These are phyloP conservation scores for Brenthis hecate DNA, from an alignment of 2,888 invertebrate genomes.

Conservation along the genomic window DNA sequence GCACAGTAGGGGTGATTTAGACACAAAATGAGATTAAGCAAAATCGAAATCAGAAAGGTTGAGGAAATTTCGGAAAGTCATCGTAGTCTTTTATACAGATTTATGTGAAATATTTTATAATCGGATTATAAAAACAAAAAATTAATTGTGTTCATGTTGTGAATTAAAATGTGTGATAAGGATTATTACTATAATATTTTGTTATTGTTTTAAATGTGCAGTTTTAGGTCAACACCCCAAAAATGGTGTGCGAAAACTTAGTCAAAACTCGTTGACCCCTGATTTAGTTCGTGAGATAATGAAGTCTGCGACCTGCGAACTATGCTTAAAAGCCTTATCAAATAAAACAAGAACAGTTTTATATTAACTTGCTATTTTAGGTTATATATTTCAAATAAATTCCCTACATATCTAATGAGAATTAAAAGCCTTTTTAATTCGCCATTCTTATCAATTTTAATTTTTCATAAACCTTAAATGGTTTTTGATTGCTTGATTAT, in stretches of 20 bases:
- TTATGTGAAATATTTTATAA: slow-evolving; percentile 1
- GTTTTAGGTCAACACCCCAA: slow-evolving; percentile 34
- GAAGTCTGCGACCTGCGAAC: slow-evolving; percentile 46
- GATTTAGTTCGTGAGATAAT: slow-evolving; percentile 65
- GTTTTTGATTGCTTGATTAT: too few relatives aligned
- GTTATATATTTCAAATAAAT: slow-evolving; percentile 25
- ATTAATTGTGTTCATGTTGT: too few relatives aligned
- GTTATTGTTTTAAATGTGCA: background rate
- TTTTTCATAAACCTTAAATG: slow-evolving; percentile 1
- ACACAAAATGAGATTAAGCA: slow-evolving; percentile 33
- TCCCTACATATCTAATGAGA: slow-evolving; percentile 7
- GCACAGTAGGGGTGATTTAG: slow-evolving; percentile 64
- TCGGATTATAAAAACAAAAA: too few relatives aligned
- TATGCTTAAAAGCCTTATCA: slow-evolving; percentile 49
- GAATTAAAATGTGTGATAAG: background rate
- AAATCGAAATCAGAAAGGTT: slow-evolving; percentile 20
- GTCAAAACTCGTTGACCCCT: slow-evolving; percentile 52
- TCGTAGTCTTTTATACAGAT: slow-evolving; percentile 20
- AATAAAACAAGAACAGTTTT: slow-evolving; percentile 48
- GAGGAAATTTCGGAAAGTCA: slow-evolving; percentile 30
- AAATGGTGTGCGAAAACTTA: slow-evolving; percentile 47
- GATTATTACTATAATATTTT: background rate
- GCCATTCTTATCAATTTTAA: background rate
- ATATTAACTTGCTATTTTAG: slow-evolving; percentile 35
- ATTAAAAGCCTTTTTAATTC: slow-evolving; percentile 1